Evolutionary conservation across 2,797 vertebrate species (phyloP), one percentile per base, ranked within the genome.

Genomic region (Lateolabrax maculatus): DNA sequence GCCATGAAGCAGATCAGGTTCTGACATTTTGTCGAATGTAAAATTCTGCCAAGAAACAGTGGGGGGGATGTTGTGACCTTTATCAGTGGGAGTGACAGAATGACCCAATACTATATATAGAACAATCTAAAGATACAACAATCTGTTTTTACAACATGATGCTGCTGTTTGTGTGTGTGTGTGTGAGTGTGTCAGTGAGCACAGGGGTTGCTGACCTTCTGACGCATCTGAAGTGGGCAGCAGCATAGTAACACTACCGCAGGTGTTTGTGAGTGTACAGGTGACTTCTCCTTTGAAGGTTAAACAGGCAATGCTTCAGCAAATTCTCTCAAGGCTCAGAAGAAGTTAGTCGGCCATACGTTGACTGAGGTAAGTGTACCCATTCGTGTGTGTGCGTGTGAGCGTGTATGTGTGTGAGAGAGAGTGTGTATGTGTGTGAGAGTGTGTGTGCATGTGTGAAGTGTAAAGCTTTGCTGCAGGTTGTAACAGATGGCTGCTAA

Each of bases 401-500:
- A 66, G 58, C 46, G 27, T 39, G 48, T 69, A 58, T 62, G 61
- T 52, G 44, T 43, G 60, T 29, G n/a, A n/a, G n/a, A n/a, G n/a
- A n/a, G n/a, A n/a, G 61, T 52, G 44, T 43, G 60, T 29, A 18
- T 44, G 53, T 58, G 34, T 52, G 31, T 51, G 44, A 67, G 36
- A 58, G 46, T 23, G 27, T 55, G 67, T 44, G 76, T 49, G 53
- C 5, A 39, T 51, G 62, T 76, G 49, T 61, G 51, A 64, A 75
- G 78, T 84, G 83, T 90, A 90, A 94, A 83, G 89, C 87, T 90
- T 90, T 90, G 94, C 95, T 95, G 95, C 93, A 95, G 95, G 95
- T 96, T 93, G 88, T 93, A 96, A 93, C 96, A 96, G 95, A 96
- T 95, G 96, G 94, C 91, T 94, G 94, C 93, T 95, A 96, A 96